Base-by-base conservation (phyloP, 2,888 invertebrate genomes). In the Danaus chrysippus region DNA sequence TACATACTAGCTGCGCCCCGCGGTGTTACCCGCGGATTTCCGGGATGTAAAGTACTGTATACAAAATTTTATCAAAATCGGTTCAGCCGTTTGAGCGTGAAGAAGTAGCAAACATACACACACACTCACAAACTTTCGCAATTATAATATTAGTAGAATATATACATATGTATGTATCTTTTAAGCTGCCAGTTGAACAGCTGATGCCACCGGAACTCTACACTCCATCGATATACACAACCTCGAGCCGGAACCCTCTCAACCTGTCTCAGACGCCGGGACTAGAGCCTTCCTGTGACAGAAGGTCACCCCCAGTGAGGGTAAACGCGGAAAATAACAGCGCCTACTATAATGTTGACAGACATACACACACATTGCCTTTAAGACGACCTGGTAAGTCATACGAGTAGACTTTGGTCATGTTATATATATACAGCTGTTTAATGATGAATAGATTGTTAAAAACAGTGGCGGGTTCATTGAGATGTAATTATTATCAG, bases 171-270 rank as follows among this genome's bases (percentile, higher is more conserved):
- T 5, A 23, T 11, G 9, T 15, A 44, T 53, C 19, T 42, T 76
- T 74, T 5, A 71, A 89, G 90, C 68, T 90, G 1, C 90, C 88
- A 70, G 82, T 87, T 12, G 89, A 90, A 70, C 89, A 90, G 54
- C 73, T 91, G n/a, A 77, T 89, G 78, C 87, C 90, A 0, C 87
- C 88, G 10, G 86, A 91, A 64, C 64, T 88, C 5, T 87, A 87
- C 71, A 84, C 84, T 0, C 82, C 87, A 3, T 70, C 84, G 1
- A 74, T 89, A 42, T 87, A 87, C 79, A 84, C 83, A 67, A 82
- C 84, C 69, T 83, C 83, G 0, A 78, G 71, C 54, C 77, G 87
- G 64, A 85, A 86, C 67, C 88, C 87, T 0, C 70, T 86, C 9
- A 83, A 83, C 63, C 73, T 88, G 55, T 74, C 83, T 5, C 87